Evolutionary conservation across 2,113 vertebrate genomes (phyloP).

Genomic region (Colistium nudipinnis): DNA sequence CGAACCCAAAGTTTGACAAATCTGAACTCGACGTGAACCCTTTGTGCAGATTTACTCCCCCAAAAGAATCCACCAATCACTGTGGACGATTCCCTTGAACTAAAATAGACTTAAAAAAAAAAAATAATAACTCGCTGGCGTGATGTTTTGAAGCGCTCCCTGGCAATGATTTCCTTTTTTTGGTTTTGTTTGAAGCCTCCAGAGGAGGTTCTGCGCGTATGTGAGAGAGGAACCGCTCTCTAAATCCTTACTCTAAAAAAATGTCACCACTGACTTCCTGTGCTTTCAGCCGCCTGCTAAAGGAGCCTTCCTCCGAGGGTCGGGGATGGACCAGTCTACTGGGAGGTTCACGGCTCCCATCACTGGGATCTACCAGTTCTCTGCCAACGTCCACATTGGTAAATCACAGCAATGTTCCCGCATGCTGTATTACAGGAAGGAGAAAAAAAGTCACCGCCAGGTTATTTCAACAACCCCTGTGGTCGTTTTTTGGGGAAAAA

Average conservation of each 20-base stretch:
- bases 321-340: constrained; percentile 87
- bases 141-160: not conserved
- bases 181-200: not conserved
- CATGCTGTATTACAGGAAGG: not conserved
- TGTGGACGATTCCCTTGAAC: not conserved
- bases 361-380: constrained; percentile 95
- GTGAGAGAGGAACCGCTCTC: no score
- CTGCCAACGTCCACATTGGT: constrained; percentile 92
- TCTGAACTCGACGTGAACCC: not conserved
- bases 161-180: not conserved
- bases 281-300: constrained; percentile 87
- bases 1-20: not conserved
- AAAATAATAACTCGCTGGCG: no score
- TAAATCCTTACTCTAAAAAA: no score
- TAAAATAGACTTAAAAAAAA: no score
- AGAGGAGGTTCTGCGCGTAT: not conserved
- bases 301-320: constrained; percentile 91
- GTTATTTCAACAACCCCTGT: not conserved
- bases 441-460: no score
- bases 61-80: not conserved
- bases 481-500: no score
- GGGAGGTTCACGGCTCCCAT: constrained; percentile 92
- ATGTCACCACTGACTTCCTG: not conserved
- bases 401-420: constrained; percentile 52
- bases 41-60: not conserved